Base-by-base conservation (phyloP, 2,113 vertebrate genomes). In the Forbesichthys papilliferus region DNA sequence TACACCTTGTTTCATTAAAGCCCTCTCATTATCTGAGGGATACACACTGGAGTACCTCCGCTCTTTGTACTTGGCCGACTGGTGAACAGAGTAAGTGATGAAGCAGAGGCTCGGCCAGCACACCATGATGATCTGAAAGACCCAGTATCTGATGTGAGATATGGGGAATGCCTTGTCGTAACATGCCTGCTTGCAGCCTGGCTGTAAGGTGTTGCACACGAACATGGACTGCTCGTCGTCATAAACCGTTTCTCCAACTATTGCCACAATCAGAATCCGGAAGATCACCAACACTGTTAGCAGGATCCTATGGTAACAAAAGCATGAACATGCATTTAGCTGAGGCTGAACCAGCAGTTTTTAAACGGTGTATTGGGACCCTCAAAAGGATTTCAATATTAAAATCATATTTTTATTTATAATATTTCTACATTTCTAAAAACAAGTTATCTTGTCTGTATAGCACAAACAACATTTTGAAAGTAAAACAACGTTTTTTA, bases 261-360 rank as follows among this genome's bases (percentile, higher is more conserved):
- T 97, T 55, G 96, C 96, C 88, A 97, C 96, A 12, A 97, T 96
- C 77, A 97, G 92, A 64, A 97, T 97, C 84, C 95, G 90, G 93
- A 97, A 97, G 91, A 96, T 96, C 92, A 96, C 96, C 88, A 96
- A 95, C 88, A 97, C 96, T 10, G 96, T 97, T 89, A 97, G 91
- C 88, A 97, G 92, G 90, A 97, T 97, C 94, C 95, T 97, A 59
- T n/a, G 61, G 69, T 27, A 59, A 68, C 64, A 13, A 42, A 69
- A 58, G 60, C 9, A 55, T 57, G 42, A 0, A 58, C 11, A 61
- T 14, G 49, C 11, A 1, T 11, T 51, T 11, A 51, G 36, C 36
- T 42, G 36, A 42, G 36, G 36, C 36, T 42, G 36, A 42, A 42
- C 36, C 36, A 42, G 36, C 7, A 42, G 36, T 42, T 42, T 8